Evolutionary conservation across 1,140 invertebrate species (phyloP).

Genomic region (Drosophila kanapiae): DNA sequence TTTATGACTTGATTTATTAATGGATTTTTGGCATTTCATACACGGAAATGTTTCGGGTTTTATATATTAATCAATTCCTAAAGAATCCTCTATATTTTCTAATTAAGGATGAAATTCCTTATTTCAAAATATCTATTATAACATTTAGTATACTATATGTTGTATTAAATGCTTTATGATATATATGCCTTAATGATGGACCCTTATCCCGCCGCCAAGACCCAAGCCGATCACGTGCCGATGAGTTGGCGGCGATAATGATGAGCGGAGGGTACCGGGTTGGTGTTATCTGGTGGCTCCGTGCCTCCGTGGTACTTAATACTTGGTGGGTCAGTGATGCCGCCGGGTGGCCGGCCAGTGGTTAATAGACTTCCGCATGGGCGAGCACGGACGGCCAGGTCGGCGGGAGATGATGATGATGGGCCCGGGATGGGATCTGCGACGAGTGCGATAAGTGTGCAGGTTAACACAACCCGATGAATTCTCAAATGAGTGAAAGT

Average conservation of each 20-base stretch:
- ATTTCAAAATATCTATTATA: neutral
- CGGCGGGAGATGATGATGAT: neutral
- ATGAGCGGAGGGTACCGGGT: conserved; percentile 1
- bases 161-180: too few species aligned
- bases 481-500: conserved; percentile 81
- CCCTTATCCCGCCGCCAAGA: neutral
- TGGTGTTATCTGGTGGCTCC: conserved; percentile 25
- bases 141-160: neutral
- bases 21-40: neutral
- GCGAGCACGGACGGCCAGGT: conserved; percentile 3
- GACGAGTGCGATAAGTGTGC: conserved; percentile 42
- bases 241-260: conserved; percentile 21
- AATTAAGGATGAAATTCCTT: neutral
- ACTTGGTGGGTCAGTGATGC: conserved; percentile 8
- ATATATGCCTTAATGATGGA: neutral
- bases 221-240: conserved; percentile 21
- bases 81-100: neutral
- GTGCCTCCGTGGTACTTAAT: neutral
- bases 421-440: conserved; percentile 13
- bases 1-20: conserved; percentile 14
- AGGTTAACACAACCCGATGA: conserved; percentile 61
- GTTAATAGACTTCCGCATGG: conserved; percentile 42
- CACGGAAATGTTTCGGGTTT: neutral
- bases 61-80: too few species aligned
- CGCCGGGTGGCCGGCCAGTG: neutral